Evolutionary conservation across 2,113 vertebrate genomes (phyloP), one percentile per base, ranked within the genome.

Genomic region (Martes martes): DNA sequence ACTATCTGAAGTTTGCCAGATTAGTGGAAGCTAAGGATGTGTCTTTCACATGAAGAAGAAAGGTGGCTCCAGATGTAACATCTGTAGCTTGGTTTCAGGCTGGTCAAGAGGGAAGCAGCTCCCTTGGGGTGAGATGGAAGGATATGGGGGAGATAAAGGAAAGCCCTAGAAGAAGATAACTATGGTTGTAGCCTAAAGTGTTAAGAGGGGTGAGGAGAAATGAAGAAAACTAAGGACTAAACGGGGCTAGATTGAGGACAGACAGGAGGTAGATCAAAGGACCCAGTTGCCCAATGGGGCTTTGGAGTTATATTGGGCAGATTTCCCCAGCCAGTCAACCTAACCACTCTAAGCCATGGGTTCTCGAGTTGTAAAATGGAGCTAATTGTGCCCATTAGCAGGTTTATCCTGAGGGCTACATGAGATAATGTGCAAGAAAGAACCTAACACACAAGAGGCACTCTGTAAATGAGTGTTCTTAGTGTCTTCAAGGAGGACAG

Each of bases 11-110:
- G 24, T 82, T 63, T 96, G 67, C 74, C 78, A 82, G 39, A 8
- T 76, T 47, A 83, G 0, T 11, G 36, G 45, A 11, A 18, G 33
- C 18, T 1, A 0, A 74, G 80, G 13, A 42, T 4, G 9, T 42
- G 28, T 61, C 73, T 76, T 36, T 94, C 39, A 59, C 28, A 50
- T 2, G 26, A 36, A 87, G 31, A 76, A n/a, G 5, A 76, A 74
- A 93, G 33, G 15, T 14, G 18, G n/a, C 13, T 15, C 31, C 24
- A 28, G 42, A 33, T 23, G 33, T 65, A 71, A 65, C 7, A 28
- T 65, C 24, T 73, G 11, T 26, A 61, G 52, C 42, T 73, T 4
- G 1, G 39, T 65, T 52, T 73, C 9, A 0, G 33, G 31, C 57
- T 86, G 8, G 18, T 45, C 45, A 61, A 63, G 74, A 36, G 9